Conservation (phyloP, 2,797 vertebrate species). For the Falco rusticolus region DNA sequence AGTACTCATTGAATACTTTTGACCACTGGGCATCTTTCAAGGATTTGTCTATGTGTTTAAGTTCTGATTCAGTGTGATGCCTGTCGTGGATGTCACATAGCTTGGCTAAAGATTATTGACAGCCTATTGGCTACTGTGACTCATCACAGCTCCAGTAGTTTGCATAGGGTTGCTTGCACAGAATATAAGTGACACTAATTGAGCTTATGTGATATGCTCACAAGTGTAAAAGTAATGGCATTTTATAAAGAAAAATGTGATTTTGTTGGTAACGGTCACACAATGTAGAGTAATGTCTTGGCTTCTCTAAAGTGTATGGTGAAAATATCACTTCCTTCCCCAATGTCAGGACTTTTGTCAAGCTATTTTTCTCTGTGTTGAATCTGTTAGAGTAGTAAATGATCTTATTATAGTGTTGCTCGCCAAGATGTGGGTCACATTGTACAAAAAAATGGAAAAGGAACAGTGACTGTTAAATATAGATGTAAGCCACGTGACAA, state of each 20-base stretch:
- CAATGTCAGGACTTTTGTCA: neutral
- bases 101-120: neutral
- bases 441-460: neutral
- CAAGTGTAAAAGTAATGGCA: neutral
- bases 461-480: neutral
- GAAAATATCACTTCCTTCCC: neutral
- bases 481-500: neutral
- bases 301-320: neutral
- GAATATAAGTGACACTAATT: neutral
- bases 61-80: neutral
- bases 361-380: neutral
- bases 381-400: neutral
- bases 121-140: neutral
- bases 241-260: neutral
- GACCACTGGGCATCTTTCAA: neutral
- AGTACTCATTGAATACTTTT: neutral
- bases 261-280: accelerated
- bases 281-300: neutral
- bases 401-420: neutral
- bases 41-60: neutral
- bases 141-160: neutral
- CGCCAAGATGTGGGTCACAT: neutral
- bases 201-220: neutral
- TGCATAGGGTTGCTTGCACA: neutral
- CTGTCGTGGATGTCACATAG: neutral